phyloP scores from a whole-genome alignment of 2,888 invertebrate genomes.

The Zonitis immaculata region DNA sequence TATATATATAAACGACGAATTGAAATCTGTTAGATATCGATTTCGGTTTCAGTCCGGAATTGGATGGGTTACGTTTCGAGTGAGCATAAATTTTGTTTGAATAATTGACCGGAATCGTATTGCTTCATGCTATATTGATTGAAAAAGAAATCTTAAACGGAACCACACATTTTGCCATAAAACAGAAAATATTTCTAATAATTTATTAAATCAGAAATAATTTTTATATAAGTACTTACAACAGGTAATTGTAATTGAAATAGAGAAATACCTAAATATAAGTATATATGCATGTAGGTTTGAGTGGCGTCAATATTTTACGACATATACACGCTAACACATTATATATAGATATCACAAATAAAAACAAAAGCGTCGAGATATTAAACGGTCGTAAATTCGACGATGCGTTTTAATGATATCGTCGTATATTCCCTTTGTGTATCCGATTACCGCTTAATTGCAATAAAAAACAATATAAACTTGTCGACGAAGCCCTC shows the following conservation, averaged over 20 bases:
- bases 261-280: too few species aligned
- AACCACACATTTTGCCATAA: not conserved
- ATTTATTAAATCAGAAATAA: too few species aligned
- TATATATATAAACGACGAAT: slow-evolving; percentile 2
- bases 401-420: slow-evolving; percentile 34
- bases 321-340: too few species aligned
- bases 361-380: not conserved
- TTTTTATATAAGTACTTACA: too few species aligned
- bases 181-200: too few species aligned
- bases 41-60: slow-evolving; percentile 7
- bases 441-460: slow-evolving; percentile 40
- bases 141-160: not conserved
- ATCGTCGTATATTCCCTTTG: slow-evolving; percentile 37
- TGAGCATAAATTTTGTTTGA: slow-evolving; percentile 18
- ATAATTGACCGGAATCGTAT: slow-evolving; percentile 15
- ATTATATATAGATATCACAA: not conserved
- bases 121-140: slow-evolving; percentile 1
- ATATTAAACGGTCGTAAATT: slow-evolving; percentile 35
- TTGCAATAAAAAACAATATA: slow-evolving; percentile 38
- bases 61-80: slow-evolving; percentile 4
- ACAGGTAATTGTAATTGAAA: too few species aligned
- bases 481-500: slow-evolving; percentile 21
- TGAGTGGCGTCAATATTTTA: too few species aligned
- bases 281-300: too few species aligned
- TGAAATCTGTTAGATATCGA: slow-evolving; percentile 15